These are phyloP conservation scores for Ophiothrix spiculata DNA, from an alignment of 35 echinoderm and acorn worm species.

Conservation along the genomic window DNA sequence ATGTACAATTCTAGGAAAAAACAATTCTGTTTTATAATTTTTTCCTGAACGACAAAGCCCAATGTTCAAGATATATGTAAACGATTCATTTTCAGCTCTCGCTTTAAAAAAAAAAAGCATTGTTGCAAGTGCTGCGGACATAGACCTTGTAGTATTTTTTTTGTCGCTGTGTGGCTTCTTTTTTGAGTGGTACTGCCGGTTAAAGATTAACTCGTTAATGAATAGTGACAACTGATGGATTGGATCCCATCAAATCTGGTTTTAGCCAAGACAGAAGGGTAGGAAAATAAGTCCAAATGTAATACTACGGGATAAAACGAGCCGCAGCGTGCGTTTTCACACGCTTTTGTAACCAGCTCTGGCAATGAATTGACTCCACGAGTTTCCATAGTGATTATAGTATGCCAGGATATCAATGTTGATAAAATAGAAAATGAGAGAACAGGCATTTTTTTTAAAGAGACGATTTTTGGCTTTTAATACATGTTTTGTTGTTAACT, in stretches of 20 bases:
- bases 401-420: background rate
- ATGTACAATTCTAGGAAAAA: no score
- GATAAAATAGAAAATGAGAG: background rate
- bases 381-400: background rate
- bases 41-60: no score
- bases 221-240: background rate
- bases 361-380: conserved; percentile 10
- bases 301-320: conserved; percentile 8
- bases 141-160: background rate
- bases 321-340: conserved; percentile 10
- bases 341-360: background rate
- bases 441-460: no score
- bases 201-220: conserved; percentile 14
- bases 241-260: conserved; percentile 8
- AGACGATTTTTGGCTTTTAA: no score
- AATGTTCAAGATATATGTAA: no score
- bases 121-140: no score
- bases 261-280: conserved; percentile 8
- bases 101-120: no score
- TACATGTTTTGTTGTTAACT: no score
- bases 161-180: background rate
- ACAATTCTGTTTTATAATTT: no score
- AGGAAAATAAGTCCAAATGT: conserved; percentile 12
- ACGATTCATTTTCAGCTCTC: no score
- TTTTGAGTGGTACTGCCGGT: background rate